Evolutionary conservation across 2,888 invertebrate species (phyloP).

Genomic region (Ophraella communa): DNA sequence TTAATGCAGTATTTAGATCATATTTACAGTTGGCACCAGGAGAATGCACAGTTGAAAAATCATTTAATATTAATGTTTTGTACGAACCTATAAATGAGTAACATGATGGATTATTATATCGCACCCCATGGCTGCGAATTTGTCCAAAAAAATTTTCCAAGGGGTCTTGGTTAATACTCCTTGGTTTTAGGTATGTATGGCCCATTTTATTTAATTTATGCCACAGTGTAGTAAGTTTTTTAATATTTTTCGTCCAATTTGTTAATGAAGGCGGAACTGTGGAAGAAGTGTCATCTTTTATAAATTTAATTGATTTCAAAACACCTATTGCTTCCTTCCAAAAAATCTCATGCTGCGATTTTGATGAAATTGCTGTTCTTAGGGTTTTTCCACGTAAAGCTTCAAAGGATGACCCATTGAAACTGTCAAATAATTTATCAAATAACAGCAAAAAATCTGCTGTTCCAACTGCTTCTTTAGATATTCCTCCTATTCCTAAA

Average conservation of each 20-base stretch:
- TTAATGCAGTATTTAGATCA: conserved; percentile 28
- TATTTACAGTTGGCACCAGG: conserved; percentile 35
- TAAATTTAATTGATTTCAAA: conserved; percentile 12
- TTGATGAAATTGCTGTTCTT: neutral
- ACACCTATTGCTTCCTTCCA: conserved; percentile 12
- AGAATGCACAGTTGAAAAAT: conserved; percentile 34
- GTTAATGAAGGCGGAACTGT: conserved; percentile 29
- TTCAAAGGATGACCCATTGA: conserved; percentile 21
- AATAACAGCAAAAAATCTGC: conserved; percentile 26
- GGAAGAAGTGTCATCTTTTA: conserved; percentile 1
- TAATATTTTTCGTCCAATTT: conserved; percentile 35
- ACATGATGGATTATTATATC: conserved; percentile 34
- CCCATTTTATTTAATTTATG: conserved; percentile 28
- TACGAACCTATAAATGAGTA: conserved; percentile 27
- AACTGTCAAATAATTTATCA: conserved; percentile 30
- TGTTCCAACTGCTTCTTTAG: conserved; percentile 22
- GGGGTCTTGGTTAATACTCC: conserved; percentile 38
- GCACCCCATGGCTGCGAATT: conserved; percentile 34
- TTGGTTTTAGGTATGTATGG: too few relatives aligned
- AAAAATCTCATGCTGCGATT: conserved; percentile 13
- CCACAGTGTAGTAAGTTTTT: conserved; percentile 29
- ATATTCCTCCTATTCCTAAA: conserved; percentile 5
- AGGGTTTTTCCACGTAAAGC: conserved; percentile 11
- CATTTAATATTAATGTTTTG: conserved; percentile 36
- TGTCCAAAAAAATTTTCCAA: conserved; percentile 40